Conservation (phyloP, 2,797 vertebrate genomes). For the Smutsia gigantea region DNA sequence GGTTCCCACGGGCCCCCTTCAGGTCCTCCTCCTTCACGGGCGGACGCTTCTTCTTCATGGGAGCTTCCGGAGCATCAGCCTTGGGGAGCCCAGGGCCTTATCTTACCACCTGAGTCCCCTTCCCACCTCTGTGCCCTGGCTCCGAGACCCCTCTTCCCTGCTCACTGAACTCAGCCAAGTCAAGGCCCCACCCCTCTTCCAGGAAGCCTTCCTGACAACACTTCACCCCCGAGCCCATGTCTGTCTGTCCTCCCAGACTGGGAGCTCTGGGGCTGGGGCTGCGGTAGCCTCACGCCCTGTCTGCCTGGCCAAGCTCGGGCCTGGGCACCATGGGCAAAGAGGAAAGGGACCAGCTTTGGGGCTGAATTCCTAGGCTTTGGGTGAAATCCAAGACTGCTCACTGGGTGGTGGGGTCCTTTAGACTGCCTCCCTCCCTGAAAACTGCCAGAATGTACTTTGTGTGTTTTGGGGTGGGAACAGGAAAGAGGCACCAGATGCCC, state of each 20-base stretch:
- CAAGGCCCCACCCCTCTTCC: background rate
- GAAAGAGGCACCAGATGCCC: background rate
- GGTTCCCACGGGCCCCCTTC: constrained; percentile 95
- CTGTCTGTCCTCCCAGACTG: background rate
- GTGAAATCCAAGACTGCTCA: background rate
- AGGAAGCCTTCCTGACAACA: background rate
- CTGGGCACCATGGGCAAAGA: background rate
- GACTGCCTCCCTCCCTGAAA: background rate
- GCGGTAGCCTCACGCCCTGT: background rate
- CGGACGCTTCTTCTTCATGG: constrained; percentile 96
- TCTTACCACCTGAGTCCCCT: background rate
- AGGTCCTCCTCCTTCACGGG: constrained; percentile 96
- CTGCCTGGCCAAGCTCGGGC: background rate
- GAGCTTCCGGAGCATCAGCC: constrained; percentile 77
- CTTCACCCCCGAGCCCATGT: background rate
- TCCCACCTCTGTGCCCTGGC: background rate
- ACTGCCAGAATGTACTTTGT: background rate
- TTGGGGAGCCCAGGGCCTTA: constrained; percentile 41
- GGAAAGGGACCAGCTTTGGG: background rate
- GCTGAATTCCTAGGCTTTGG: background rate
- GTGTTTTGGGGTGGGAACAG: background rate
- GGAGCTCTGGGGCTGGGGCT: background rate
- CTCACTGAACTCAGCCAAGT: background rate
- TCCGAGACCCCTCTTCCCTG: background rate
- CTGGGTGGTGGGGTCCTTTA: background rate